Evolutionary conservation across 2,888 invertebrate species (phyloP).

Genomic region (Hydropsyche betteni): DNA sequence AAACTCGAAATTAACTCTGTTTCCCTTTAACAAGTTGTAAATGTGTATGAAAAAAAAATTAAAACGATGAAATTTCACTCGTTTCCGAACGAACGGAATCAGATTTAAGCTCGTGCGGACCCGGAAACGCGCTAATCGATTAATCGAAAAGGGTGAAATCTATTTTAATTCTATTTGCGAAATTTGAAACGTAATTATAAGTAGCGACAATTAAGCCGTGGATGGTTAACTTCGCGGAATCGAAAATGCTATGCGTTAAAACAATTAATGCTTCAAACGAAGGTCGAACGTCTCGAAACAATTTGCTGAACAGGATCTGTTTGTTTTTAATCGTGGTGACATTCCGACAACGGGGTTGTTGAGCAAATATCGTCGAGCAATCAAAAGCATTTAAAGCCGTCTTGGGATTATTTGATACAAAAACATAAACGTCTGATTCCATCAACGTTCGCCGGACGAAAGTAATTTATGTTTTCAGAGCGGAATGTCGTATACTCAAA

Average conservation of each 20-base stretch:
- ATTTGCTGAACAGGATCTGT: constrained; percentile 29
- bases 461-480: constrained; percentile 3
- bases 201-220: no score
- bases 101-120: constrained; percentile 10
- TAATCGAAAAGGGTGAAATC: neutral
- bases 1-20: constrained; percentile 42
- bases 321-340: constrained; percentile 24
- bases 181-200: no score
- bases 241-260: no score
- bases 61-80: constrained; percentile 4
- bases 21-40: constrained; percentile 37
- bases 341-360: constrained; percentile 13
- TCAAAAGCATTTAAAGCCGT: constrained; percentile 19
- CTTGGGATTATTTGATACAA: constrained; percentile 8
- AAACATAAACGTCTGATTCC: constrained; percentile 10
- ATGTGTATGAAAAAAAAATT: constrained; percentile 31
- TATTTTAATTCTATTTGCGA: constrained; percentile 9
- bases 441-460: neutral
- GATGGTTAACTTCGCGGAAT: no score
- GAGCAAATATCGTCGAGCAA: constrained; percentile 15
- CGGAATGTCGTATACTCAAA: constrained; percentile 1
- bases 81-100: neutral
- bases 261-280: neutral
- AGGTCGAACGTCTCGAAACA: constrained; percentile 19
- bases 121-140: neutral